These are phyloP conservation scores for Hypomecis atomaria DNA, from an alignment of 2,888 invertebrate species.

Conservation along the genomic window DNA sequence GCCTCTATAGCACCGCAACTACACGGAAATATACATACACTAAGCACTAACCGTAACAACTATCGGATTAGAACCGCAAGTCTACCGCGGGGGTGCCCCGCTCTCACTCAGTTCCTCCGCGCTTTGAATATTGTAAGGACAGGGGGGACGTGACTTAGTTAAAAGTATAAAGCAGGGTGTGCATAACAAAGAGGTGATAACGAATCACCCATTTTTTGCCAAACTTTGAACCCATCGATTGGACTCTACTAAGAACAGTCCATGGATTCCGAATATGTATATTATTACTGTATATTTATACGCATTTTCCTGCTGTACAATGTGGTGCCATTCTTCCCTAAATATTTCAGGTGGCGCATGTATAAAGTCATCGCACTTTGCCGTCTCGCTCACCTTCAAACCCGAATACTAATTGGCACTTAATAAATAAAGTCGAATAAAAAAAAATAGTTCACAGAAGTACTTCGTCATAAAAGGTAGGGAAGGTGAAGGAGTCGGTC, in stretches of 20 bases:
- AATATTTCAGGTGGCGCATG: too few species aligned
- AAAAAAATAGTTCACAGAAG: conserved; percentile 33
- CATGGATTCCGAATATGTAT: too few species aligned
- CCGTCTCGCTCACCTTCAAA: not conserved
- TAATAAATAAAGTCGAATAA: conserved; percentile 21
- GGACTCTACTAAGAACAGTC: too few species aligned
- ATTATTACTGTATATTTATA: too few species aligned
- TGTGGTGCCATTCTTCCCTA: too few species aligned
- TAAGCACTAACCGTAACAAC: conserved; percentile 14
- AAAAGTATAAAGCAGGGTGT: too few species aligned
- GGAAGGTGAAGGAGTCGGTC: conserved; percentile 47
- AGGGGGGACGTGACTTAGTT: too few species aligned
- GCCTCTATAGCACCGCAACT: conserved; percentile 65
- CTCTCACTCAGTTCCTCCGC: not conserved
- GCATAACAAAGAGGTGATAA: too few species aligned
- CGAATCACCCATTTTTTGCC: too few species aligned
- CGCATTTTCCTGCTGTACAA: too few species aligned
- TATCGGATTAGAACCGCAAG: not conserved
- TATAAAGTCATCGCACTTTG: too few species aligned
- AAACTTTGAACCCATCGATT: too few species aligned
- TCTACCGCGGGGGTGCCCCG: not conserved
- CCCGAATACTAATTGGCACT: conserved; percentile 29
- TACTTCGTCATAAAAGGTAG: conserved; percentile 56
- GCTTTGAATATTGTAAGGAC: conserved; percentile 2
- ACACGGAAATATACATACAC: conserved; percentile 42